Evolutionary conservation across 2,113 vertebrate species (phyloP).

Genomic region (mouse (Mus musculus)): GRCm39 chr6:38919001-38919500

Average conservation of each 20-base stretch:
- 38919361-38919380: neutral
- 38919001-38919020: no score
- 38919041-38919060: neutral
- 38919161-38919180: neutral
- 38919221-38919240: neutral
- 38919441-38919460: neutral
- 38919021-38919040: neutral
- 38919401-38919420: neutral
- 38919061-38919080: neutral
- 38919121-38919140: neutral
- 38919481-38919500: neutral
- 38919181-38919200: neutral
- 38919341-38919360: neutral
- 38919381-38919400: neutral
- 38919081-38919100: neutral
- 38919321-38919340: neutral
- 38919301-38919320: neutral
- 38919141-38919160: conserved; percentile 34
- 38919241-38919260: neutral
- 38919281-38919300: neutral
- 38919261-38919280: neutral
- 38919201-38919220: neutral
- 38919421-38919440: neutral
- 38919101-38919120: neutral
- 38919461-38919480: neutral